Conservation (phyloP, 2,797 vertebrate species). For the Tarsius wallacei region DNA sequence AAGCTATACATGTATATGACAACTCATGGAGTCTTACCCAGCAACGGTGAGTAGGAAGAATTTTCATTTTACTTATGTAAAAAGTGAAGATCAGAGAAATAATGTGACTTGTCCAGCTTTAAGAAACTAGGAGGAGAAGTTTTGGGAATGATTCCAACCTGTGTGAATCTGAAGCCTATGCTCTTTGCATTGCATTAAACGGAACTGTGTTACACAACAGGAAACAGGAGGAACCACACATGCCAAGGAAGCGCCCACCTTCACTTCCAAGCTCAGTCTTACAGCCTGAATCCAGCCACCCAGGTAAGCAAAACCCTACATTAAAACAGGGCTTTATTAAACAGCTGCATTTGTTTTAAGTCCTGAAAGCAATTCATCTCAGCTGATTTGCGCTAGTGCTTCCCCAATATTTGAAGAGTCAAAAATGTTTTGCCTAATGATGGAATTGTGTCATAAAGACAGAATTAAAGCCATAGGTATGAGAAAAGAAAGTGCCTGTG, state of each 20-base stretch:
- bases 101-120: neutral
- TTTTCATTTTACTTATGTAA: neutral
- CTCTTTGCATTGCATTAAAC: neutral
- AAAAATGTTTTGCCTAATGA: conserved; percentile 52
- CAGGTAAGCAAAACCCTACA: neutral
- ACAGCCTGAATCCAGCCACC: neutral
- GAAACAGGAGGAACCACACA: neutral
- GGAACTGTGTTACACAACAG: neutral
- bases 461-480: neutral
- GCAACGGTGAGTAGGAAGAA: neutral
- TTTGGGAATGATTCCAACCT: neutral
- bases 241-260: neutral
- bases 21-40: neutral
- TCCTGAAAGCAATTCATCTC: neutral
- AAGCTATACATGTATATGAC: neutral
- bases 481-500: neutral
- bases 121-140: neutral
- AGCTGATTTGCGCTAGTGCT: neutral
- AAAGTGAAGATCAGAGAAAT: conserved; percentile 7
- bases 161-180: neutral
- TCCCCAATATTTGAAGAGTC: conserved; percentile 46
- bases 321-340: neutral
- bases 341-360: neutral
- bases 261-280: neutral
- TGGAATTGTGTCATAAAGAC: conserved; percentile 22